Conservation (phyloP, 2,797 vertebrate genomes). For the Anomalospiza imberbis region DNA sequence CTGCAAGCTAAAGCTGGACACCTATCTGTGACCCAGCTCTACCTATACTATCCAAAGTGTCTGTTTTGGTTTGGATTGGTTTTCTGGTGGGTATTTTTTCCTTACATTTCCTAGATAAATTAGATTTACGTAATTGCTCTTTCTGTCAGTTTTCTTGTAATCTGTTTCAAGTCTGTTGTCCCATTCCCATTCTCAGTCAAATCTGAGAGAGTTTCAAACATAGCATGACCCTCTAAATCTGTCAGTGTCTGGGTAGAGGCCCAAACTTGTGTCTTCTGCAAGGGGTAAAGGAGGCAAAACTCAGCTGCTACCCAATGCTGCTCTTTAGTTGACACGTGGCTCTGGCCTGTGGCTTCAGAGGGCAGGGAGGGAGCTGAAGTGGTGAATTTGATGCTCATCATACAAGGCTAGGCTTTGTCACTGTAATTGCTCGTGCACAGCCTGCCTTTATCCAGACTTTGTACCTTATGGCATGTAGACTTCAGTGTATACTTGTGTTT, state of each 20-base stretch:
- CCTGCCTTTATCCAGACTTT: background rate
- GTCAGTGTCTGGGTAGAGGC: background rate
- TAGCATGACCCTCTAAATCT: background rate
- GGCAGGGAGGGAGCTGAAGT: background rate
- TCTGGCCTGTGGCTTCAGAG: background rate
- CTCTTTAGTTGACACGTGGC: background rate
- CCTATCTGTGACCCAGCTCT: background rate
- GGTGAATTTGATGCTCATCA: background rate
- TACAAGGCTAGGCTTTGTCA: background rate
- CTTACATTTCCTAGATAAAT: background rate
- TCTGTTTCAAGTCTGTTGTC: background rate
- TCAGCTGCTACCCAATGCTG: background rate
- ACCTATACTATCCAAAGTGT: background rate
- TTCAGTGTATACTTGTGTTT: background rate
- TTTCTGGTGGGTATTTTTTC: background rate
- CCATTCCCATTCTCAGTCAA: background rate
- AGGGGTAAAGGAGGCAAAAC: background rate
- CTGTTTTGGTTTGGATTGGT: background rate
- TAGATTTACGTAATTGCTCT: background rate
- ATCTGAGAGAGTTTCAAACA: background rate
- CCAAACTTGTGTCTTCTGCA: background rate
- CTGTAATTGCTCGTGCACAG: background rate
- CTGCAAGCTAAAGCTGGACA: background rate
- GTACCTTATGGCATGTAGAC: background rate
- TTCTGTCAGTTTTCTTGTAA: background rate